Evolutionary conservation across 2,888 invertebrate species (phyloP), one percentile per base, ranked within the genome.

Genomic region (Trilocha varians): DNA sequence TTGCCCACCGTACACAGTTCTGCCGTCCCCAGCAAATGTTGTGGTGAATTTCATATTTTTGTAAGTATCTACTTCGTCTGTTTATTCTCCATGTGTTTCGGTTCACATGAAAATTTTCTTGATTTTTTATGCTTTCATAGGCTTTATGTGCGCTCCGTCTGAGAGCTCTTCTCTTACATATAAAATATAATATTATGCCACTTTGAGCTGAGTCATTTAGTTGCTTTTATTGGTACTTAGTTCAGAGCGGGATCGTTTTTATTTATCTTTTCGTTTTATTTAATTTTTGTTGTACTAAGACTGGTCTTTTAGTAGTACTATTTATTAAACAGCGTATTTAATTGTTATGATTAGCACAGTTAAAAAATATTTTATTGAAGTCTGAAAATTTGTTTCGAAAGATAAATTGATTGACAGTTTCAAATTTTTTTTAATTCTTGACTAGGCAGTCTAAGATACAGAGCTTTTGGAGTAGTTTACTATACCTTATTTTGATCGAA

Each of bases 31-130:
- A 67, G 82, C 78, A 83, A 85, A 85, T 84, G 84, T 83, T 83
- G 84, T 82, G 84, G 85, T 84, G 85, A 85, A 85, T 85, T 85
- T 85, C 85, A 85, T 85, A 85, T 85, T 85, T 85, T 85, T 83
- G 80, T 83, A 83, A 85, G 85, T 85, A 85, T 83, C 82, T 82
- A 78, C 84, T 75, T 67, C 70, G 80, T 76, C 77, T 84, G 85
- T 82, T 83, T 85, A 84, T 82, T 79, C 78, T 76, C 72, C 85
- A 85, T 78, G 78, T 85, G 85, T 84, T 83, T 78, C 62, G 82
- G 84, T 85, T 85, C 85, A 80, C 85, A 85, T 84, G 82, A 73
- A 70, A 75, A 76, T 78, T 70, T 78, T 79, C 75, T 80, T 79
- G 75, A 79, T 84, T 85, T 84, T 84, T 84, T 84, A 80, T 78